Percentiles rank a stretch among this genome's conserved stretches.
Evolutionary conservation across 2,797 vertebrate genomes (phyloP).

Genomic region (Fistularia commersonii): DNA sequence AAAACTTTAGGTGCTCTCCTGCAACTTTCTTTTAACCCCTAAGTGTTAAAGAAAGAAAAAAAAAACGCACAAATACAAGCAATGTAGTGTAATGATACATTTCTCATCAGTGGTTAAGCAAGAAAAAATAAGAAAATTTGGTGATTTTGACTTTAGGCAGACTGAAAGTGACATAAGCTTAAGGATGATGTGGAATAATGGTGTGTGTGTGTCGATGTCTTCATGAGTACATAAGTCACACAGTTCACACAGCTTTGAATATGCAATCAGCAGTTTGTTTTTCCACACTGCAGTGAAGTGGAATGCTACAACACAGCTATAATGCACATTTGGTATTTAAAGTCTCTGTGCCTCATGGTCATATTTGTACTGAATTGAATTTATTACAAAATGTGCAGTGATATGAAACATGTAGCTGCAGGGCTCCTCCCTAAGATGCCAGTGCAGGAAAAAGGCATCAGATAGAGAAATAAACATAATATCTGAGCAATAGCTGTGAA

Average conservation of each 20-base stretch:
- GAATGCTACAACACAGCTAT: constrained; percentile 56
- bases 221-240: constrained; percentile 52
- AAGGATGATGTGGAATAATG: constrained; percentile 60
- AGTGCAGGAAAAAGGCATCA: constrained; percentile 62
- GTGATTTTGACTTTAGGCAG: constrained; percentile 28
- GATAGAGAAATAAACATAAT: constrained; percentile 70
- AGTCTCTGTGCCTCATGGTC: constrained; percentile 76
- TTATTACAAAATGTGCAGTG: constrained; percentile 78
- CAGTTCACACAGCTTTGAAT: constrained; percentile 41
- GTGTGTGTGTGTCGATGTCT: constrained; percentile 59
- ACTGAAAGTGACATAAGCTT: constrained; percentile 28
- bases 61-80: no score
- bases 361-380: constrained; percentile 77
- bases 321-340: constrained; percentile 76
- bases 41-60: no score
- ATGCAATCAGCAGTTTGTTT: constrained; percentile 43
- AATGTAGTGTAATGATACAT: neutral
- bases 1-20: constrained; percentile 11
- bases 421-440: constrained; percentile 64
- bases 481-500: constrained; percentile 56
- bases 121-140: constrained; percentile 13
- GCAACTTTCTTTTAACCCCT: constrained; percentile 27
- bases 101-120: constrained; percentile 23
- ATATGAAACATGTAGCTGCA: constrained; percentile 79
- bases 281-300: constrained; percentile 37